These are phyloP conservation scores for Apus apus DNA, from an alignment of 2,113 vertebrate species.

Conservation along the genomic window DNA sequence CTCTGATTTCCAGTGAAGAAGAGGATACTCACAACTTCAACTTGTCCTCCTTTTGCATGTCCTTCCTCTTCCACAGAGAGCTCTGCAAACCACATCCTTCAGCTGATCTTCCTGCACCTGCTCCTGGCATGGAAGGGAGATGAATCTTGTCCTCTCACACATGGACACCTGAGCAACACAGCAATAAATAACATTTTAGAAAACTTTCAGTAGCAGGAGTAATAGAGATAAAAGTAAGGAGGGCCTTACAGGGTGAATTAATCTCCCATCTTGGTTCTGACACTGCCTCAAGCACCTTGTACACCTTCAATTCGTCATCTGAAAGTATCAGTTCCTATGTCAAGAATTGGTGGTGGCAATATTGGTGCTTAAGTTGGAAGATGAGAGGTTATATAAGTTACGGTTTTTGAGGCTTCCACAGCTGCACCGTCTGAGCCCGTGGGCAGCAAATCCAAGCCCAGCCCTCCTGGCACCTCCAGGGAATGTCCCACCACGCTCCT, in stretches of 20 bases:
- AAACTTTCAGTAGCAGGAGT: background rate
- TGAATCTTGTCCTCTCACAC: background rate
- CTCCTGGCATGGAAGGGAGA: background rate
- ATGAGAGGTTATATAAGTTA: background rate
- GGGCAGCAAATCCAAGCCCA: too few relatives aligned
- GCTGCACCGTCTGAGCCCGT: too few relatives aligned
- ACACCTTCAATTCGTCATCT: background rate
- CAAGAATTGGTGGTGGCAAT: background rate
- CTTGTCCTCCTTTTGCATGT: fast-evolving
- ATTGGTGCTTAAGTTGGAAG: background rate
- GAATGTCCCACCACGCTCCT: too few relatives aligned
- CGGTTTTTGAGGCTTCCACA: too few relatives aligned
- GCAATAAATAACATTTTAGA: background rate
- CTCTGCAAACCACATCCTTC: background rate
- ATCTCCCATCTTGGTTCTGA: background rate
- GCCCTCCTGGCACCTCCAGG: too few relatives aligned
- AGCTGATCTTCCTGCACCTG: background rate
- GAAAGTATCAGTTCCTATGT: background rate
- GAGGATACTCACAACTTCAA: background rate
- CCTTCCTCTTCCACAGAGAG: background rate
- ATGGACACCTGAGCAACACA: background rate
- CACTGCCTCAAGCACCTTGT: background rate
- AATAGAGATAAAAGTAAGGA: background rate
- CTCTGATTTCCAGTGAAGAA: background rate
- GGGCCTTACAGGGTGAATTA: background rate